Evolutionary conservation across 2,113 vertebrate species (phyloP), one percentile per base, ranked within the genome.

Genomic region (Brevimyrus niger): DNA sequence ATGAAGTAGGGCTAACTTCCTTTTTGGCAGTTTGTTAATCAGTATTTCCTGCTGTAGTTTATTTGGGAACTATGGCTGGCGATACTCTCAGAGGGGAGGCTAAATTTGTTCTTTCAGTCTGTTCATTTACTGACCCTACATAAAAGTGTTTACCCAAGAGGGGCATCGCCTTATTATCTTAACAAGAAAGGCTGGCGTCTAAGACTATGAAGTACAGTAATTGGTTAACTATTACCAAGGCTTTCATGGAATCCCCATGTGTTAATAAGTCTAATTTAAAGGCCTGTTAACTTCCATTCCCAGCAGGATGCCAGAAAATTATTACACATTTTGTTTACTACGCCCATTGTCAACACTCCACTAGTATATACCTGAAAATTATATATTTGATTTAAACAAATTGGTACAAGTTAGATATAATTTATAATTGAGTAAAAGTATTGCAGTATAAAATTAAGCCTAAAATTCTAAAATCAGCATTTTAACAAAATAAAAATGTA

Each of bases 1-100:
- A 84, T 46, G 93, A 27, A 53, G 11, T 92, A 87, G 91, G 90
- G 91, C 84, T 87, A 27, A 92, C 95, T 92, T 94, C 92, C 92
- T 93, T 91, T 91, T 90, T 89, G 88, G 42, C 23, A 48, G 61
- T 76, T 50, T 65, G 87, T 53, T 88, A 53, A 50, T 17, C 35
- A 35, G 50, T 46, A 42, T 42, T 53, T 35, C 50, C 76, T 55
- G 21, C 38, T 17, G 11, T 82, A 80, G 31, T 76, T 76, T 19
- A 76, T 42, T 19, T 76, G 13, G 19, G 73, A 1, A 76, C 35
- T 8, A 38, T 42, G 69, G 19, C 69, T 76, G 69, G 2, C 17
- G 35, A 38, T 17, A 17, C 15, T 38, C 69, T 42, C 35, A 42
- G 35, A 76, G 69, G 69, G 35, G 31, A 42, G 17, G 73, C 73